Conservation (phyloP, 2,113 vertebrate species). For the Larimichthys polyactis region DNA sequence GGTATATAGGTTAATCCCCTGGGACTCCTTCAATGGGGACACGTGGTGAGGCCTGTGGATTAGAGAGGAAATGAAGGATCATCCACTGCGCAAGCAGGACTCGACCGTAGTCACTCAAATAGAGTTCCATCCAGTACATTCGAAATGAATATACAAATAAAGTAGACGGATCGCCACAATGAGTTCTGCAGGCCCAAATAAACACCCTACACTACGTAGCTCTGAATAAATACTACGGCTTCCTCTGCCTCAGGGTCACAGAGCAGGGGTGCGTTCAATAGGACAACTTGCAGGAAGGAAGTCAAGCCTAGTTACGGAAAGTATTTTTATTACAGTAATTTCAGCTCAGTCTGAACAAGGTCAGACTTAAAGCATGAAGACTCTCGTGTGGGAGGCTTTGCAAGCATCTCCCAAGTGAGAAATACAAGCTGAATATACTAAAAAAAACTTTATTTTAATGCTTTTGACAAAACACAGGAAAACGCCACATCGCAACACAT, state of each 20-base stretch:
- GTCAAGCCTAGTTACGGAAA: background rate
- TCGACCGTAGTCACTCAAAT: conserved; percentile 50
- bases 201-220: background rate
- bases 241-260: background rate
- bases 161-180: background rate
- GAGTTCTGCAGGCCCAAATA: background rate
- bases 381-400: background rate
- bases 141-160: conserved; percentile 10
- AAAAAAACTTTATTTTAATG: background rate
- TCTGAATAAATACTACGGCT: background rate
- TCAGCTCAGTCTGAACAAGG: background rate
- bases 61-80: conserved; percentile 86
- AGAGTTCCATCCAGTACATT: background rate
- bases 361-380: background rate
- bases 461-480: background rate
- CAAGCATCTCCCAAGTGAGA: background rate
- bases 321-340: conserved; percentile 16
- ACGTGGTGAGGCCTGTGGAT: conserved; percentile 80
- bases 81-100: conserved; percentile 75
- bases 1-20: conserved; percentile 85
- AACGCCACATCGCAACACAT: background rate
- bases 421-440: background rate
- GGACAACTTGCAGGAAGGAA: no score
- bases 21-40: conserved; percentile 83
- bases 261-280: background rate